phyloP scores from a whole-genome alignment of 2,797 vertebrate genomes.

The Propithecus deckenii region DNA sequence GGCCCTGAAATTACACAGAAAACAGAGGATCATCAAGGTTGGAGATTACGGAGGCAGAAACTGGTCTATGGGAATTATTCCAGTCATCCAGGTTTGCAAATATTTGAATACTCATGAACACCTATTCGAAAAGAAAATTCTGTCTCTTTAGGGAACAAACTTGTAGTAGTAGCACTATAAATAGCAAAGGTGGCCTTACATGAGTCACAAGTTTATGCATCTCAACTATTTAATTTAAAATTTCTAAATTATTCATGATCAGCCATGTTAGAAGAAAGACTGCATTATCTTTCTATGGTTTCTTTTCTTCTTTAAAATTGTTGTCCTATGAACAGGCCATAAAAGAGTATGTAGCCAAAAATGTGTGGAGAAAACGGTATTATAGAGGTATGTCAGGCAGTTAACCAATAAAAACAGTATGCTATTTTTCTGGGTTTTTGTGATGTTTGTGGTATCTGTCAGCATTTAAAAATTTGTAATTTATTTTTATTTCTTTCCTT shows the following conservation, averaged over 20 bases:
- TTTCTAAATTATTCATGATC: neutral
- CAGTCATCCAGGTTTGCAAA: neutral
- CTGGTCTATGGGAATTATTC: neutral
- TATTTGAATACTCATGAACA: neutral
- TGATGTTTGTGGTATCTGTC: neutral
- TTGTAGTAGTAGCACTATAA: neutral
- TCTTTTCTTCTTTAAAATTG: neutral
- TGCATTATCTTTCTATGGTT: neutral
- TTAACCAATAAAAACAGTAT: neutral
- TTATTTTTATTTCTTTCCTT: conserved; percentile 24
- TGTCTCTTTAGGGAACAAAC: neutral
- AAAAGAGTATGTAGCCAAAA: neutral
- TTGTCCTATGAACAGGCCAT: neutral
- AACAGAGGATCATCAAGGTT: neutral
- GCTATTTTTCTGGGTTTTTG: neutral
- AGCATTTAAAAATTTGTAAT: neutral
- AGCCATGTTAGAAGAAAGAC: neutral
- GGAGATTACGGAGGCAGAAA: neutral
- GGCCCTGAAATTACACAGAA: neutral
- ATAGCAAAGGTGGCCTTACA: neutral
- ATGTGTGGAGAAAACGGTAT: neutral
- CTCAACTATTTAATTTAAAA: neutral
- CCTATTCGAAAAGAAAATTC: neutral
- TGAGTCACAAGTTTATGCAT: neutral
- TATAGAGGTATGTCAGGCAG: neutral